Evolutionary conservation across 2,797 vertebrate species (phyloP).

Genomic region (Okamejei kenojei): DNA sequence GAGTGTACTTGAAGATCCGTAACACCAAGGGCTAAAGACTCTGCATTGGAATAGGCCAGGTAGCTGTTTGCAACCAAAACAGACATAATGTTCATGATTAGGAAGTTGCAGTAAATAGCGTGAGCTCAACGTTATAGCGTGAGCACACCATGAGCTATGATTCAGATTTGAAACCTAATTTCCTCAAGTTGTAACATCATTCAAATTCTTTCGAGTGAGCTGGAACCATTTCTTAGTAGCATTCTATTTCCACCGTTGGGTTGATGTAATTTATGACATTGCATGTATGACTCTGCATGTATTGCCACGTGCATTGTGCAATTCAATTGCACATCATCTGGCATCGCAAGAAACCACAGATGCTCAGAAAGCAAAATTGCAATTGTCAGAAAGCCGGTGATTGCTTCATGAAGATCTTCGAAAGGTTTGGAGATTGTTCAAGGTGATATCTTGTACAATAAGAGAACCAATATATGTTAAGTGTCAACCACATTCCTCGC

Average conservation of each 20-base stretch:
- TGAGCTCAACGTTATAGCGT: no score
- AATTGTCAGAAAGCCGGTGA: background rate
- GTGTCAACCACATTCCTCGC: background rate
- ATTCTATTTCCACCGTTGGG: background rate
- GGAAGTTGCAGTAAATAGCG: no score
- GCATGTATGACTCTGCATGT: background rate
- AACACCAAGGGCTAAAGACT: no score
- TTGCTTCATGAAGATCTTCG: constrained; percentile 34
- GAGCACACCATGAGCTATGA: no score
- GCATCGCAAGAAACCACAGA: background rate
- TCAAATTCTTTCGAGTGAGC: no score
- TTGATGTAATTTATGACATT: background rate
- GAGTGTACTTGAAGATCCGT: no score
- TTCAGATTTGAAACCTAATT: background rate
- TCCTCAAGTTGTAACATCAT: background rate
- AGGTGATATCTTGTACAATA: background rate
- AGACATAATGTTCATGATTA: no score
- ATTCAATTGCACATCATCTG: background rate
- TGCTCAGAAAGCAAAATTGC: constrained; percentile 3
- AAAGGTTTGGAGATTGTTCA: background rate
- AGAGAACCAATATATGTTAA: background rate
- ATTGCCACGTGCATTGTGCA: background rate
- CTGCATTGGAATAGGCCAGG: no score
- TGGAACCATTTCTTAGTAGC: background rate
- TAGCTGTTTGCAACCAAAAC: no score